Base-by-base conservation (phyloP, 2,113 vertebrate species). In the Ochotona princeps region DNA sequence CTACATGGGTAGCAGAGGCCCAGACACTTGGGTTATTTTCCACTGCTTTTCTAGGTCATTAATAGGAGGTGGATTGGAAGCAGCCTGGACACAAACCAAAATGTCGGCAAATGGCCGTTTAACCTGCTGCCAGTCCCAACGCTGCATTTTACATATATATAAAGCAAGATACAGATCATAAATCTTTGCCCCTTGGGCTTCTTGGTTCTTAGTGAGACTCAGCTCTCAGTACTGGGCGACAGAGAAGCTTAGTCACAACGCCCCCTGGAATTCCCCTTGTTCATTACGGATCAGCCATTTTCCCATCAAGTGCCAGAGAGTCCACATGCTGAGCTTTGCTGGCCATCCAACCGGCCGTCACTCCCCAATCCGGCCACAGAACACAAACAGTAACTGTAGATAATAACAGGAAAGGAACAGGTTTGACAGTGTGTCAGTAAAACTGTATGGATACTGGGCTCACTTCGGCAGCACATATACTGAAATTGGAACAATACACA, bases 261-360 rank as follows among this genome's bases (percentile, higher is more conserved):
- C 35, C 30, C 70, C 51, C 75, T 66, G 6, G 1, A 28, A 74
- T 74, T 60, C 38, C 38, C 3, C 38, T 44, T 6, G 6, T 44
- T 30, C 47, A 83, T 12, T 35, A 60, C 26, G 65, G 21, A 32
- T 14, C 9, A 0, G 35, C 9, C 18, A 10, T 1, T 26, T n/a
- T 60, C 7, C 17, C 78, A 38, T 0, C 13, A 51, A 82, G 20
- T 74, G 57, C 44, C 35, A 17, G 83, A 26, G 0, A 12, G 44
- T 35, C 30, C 18, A 2, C 17, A 47, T 21, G 15, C 21, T 3
- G 25, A 18, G 28, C 5, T 35, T n/a, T 51, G 25, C 0, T 3
- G 28, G 11, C 26, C 4, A 0, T 3, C 4, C 0, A 8, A 2
- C n/a, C 32, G 32, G 49, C 5, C 8, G 28, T 20, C 61, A 26